Percentiles rank a stretch among this genome's conserved stretches.
Evolutionary conservation across 2,797 vertebrate species (phyloP).

Genomic region (Eospalax fontanierii): DNA sequence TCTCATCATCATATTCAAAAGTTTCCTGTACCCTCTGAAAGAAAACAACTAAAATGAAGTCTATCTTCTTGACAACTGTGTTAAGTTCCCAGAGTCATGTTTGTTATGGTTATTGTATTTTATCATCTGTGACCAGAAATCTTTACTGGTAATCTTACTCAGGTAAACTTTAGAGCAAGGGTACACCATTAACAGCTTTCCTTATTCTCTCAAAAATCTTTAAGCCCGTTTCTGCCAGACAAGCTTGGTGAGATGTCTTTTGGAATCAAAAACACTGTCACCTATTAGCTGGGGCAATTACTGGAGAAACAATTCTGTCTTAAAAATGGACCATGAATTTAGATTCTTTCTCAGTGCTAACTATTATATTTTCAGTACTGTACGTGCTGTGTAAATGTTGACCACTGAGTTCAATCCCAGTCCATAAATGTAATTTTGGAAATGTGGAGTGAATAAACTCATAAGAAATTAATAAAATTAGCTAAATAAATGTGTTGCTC

Average conservation of each 20-base stretch:
- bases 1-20: not conserved
- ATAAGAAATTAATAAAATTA: not conserved
- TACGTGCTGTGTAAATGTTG: too few relatives aligned
- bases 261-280: not conserved
- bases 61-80: rapidly evolving
- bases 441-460: not conserved
- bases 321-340: not conserved
- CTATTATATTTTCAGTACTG: not conserved
- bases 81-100: not conserved
- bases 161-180: not conserved
- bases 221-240: not conserved
- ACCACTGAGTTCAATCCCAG: not conserved
- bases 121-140: not conserved
- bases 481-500: not conserved
- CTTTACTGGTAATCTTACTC: too few relatives aligned
- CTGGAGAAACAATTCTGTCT: not conserved
- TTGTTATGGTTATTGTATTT: too few relatives aligned
- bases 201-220: not conserved
- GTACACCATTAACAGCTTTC: not conserved
- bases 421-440: not conserved
- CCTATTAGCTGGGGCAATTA: not conserved
- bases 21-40: too few relatives aligned
- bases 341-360: not conserved
- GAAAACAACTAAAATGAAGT: not conserved
- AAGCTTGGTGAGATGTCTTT: not conserved